Evolutionary conservation across 2,888 invertebrate genomes (phyloP).

Genomic region (Amphipyra tragopoginis): DNA sequence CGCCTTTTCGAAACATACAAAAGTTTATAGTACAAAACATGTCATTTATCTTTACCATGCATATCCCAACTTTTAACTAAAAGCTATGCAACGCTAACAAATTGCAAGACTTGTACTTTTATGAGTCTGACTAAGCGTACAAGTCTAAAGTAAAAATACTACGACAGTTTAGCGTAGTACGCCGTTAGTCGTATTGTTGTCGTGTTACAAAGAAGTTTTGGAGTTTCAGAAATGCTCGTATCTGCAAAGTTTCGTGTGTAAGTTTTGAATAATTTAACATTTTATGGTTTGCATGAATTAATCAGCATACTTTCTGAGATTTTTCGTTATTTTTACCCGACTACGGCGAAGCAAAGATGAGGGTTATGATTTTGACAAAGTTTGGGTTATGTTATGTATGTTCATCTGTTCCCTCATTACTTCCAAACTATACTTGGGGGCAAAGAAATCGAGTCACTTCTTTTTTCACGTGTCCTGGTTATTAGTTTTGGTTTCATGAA

Average conservation of each 20-base stretch:
- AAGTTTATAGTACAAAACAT: not conserved
- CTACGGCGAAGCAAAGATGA: too few relatives aligned
- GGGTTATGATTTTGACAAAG: too few relatives aligned
- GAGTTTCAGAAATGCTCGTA: constrained; percentile 23
- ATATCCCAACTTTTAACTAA: constrained; percentile 38
- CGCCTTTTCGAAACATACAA: too few relatives aligned
- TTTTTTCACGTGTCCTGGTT: too few relatives aligned
- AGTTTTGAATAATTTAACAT: constrained; percentile 24
- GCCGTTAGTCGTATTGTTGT: constrained; percentile 35
- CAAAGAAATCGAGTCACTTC: too few relatives aligned
- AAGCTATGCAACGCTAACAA: constrained; percentile 37
- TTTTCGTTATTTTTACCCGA: too few relatives aligned
- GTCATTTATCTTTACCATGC: constrained; percentile 15
- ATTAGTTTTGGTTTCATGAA: too few relatives aligned
- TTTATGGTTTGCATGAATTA: not conserved
- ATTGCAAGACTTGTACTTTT: constrained; percentile 38
- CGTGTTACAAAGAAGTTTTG: constrained; percentile 29
- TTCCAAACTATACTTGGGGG: too few relatives aligned
- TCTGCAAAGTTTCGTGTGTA: constrained; percentile 23
- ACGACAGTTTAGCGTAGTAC: constrained; percentile 25
- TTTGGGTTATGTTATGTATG: too few relatives aligned
- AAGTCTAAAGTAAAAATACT: constrained; percentile 40
- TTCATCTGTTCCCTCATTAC: too few relatives aligned
- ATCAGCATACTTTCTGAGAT: too few relatives aligned
- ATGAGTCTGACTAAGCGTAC: constrained; percentile 21